Conservation (phyloP, 2,113 vertebrate species). For the Collichthys lucidus region DNA sequence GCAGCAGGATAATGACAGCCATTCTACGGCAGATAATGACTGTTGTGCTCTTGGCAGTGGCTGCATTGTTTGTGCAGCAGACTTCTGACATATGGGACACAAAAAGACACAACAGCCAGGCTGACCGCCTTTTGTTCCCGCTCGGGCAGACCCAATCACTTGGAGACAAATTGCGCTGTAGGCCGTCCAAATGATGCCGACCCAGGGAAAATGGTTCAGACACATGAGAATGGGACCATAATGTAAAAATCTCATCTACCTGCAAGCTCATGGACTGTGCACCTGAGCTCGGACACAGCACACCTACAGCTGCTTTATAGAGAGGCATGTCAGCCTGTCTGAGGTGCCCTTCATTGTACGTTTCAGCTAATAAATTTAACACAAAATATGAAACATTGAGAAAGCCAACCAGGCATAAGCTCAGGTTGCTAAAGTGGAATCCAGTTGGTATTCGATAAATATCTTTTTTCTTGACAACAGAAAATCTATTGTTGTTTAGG, state of each 20-base stretch:
- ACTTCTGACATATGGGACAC: slow-evolving; percentile 82
- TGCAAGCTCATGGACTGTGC: slow-evolving; percentile 41
- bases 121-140: slow-evolving; percentile 78
- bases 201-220: slow-evolving; percentile 71
- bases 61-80: slow-evolving; percentile 76
- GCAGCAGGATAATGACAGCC: slow-evolving; percentile 75
- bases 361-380: slow-evolving; percentile 2
- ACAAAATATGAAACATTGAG: not conserved
- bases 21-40: slow-evolving; percentile 81
- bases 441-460: slow-evolving; percentile 9
- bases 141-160: slow-evolving; percentile 78
- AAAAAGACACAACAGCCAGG: slow-evolving; percentile 79
- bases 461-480: not conserved
- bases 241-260: slow-evolving; percentile 62
- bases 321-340: slow-evolving; percentile 20
- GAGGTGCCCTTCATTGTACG: slow-evolving; percentile 6
- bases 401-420: no score
- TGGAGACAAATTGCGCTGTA: slow-evolving; percentile 77
- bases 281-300: slow-evolving; percentile 39
- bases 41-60: slow-evolving; percentile 66
- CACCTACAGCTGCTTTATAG: slow-evolving; percentile 12
- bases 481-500: not conserved
- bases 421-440: not conserved
- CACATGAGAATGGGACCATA: slow-evolving; percentile 65
- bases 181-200: slow-evolving; percentile 75